Evolutionary conservation across 1,140 invertebrate species (phyloP).

Genomic region (Sycobia sp.): DNA sequence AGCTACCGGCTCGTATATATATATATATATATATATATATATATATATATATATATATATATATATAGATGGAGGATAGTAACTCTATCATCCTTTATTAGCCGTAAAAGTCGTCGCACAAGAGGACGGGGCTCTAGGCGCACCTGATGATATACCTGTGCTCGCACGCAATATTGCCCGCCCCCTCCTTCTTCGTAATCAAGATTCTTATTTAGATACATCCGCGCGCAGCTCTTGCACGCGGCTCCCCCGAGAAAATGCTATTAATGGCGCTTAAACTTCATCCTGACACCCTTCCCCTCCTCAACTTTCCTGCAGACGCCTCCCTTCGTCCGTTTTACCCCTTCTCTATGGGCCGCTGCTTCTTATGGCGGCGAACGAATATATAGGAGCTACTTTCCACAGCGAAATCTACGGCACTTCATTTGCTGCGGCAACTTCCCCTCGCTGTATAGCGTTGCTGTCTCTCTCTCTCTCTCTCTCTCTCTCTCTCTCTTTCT

Average conservation of each 20-base stretch:
- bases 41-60: too few species aligned
- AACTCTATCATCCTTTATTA: conserved; percentile 30
- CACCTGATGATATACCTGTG: conserved; percentile 17
- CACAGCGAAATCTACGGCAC: too few species aligned
- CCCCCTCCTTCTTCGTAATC: conserved; percentile 1
- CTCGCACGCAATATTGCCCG: conserved; percentile 9
- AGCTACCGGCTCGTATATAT: too few species aligned
- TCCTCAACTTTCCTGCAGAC: not conserved
- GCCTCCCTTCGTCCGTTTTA: not conserved
- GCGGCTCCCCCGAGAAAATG: not conserved
- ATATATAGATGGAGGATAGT: too few species aligned
- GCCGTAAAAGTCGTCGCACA: conserved; percentile 8
- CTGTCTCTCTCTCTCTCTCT: too few species aligned
- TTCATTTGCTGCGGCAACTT: too few species aligned
- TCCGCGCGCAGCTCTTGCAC: not conserved
- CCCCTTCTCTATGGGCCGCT: not conserved
- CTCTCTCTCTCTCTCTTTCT: too few species aligned
- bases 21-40: too few species aligned
- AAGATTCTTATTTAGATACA: conserved; percentile 30
- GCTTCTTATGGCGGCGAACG: too few species aligned
- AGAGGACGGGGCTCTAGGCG: too few species aligned
- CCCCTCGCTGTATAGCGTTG: too few species aligned
- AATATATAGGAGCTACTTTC: too few species aligned
- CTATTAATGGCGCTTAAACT: conserved; percentile 7
- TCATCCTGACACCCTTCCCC: not conserved